Conservation (phyloP, 2,888 invertebrate species). For the Falcaria lacertinaria region DNA sequence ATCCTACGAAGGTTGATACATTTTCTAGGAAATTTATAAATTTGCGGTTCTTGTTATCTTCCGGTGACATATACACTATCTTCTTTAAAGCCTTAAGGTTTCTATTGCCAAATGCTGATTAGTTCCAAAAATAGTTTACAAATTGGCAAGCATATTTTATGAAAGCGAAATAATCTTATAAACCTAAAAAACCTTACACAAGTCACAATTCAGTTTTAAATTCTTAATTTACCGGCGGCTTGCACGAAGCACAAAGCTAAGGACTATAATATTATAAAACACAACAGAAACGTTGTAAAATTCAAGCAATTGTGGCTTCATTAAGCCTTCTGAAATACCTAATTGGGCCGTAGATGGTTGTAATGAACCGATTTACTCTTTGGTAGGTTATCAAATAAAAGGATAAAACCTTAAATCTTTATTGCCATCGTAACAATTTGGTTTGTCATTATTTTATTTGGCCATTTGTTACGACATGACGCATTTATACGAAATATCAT, state of each 20-base stretch:
- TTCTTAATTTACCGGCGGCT: conserved; percentile 28
- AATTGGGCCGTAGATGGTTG: conserved; percentile 25
- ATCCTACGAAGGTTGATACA: no score
- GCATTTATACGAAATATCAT: no score
- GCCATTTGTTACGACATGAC: no score
- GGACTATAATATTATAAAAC: conserved; percentile 54
- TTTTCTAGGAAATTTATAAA: no score
- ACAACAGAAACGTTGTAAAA: conserved; percentile 35
- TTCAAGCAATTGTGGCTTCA: conserved; percentile 46
- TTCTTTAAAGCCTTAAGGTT: no score
- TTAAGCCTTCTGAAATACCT: conserved; percentile 41
- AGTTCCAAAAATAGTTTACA: not conserved
- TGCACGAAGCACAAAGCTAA: conserved; percentile 34
- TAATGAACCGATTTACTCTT: not conserved
- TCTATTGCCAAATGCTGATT: not conserved
- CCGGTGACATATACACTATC: no score
- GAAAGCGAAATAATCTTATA: conserved; percentile 7
- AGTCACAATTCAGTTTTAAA: not conserved
- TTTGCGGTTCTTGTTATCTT: no score
- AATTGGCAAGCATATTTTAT: not conserved
- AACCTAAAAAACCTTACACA: not conserved
- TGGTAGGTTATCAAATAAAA: not conserved
- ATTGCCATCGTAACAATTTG: no score
- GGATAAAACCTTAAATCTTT: not conserved
- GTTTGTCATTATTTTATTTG: no score